These are phyloP conservation scores for Metridium senile DNA, from an alignment of 92 coral and sea anemone species.

Conservation along the genomic window DNA sequence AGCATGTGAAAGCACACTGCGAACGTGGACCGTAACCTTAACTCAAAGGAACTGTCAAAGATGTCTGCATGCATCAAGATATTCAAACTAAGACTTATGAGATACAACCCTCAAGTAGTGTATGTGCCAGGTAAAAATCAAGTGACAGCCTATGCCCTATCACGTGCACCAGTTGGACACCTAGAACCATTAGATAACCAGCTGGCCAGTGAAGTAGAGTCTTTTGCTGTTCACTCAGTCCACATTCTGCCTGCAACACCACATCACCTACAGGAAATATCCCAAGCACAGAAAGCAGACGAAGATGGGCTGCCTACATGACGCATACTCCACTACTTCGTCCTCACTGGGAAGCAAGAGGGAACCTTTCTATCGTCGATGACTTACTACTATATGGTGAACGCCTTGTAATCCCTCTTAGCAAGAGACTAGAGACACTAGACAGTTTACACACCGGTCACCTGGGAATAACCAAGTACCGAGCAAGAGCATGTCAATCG, in stretches of 20 bases:
- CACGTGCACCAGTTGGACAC: slow-evolving; percentile 42
- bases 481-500: slow-evolving; percentile 55
- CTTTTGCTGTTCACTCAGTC: slow-evolving; percentile 21
- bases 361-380: slow-evolving; percentile 48
- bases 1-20: no score
- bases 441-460: slow-evolving; percentile 59
- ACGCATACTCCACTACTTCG: slow-evolving; percentile 46
- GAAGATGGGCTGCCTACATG: slow-evolving; percentile 65
- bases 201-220: slow-evolving; percentile 44
- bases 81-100: slow-evolving; percentile 56
- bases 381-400: slow-evolving; percentile 59
- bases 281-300: slow-evolving; percentile 56
- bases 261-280: slow-evolving; percentile 45
- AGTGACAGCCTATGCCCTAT: slow-evolving; percentile 45
- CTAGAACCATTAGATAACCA: slow-evolving; percentile 15
- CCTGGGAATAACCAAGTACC: slow-evolving; percentile 58
- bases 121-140: slow-evolving; percentile 59
- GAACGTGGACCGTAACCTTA: no score
- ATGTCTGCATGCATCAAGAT: slow-evolving; percentile 41
- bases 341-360: slow-evolving; percentile 57
- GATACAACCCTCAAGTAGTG: slow-evolving; percentile 39
- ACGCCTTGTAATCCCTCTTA: slow-evolving; percentile 62
- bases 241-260: slow-evolving; percentile 45
- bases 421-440: slow-evolving; percentile 46
- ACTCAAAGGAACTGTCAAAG: slow-evolving; percentile 18